Evolutionary conservation across 2,113 vertebrate genomes (phyloP), one percentile per base, ranked within the genome.

Genomic region (Heteronetta atricapilla): DNA sequence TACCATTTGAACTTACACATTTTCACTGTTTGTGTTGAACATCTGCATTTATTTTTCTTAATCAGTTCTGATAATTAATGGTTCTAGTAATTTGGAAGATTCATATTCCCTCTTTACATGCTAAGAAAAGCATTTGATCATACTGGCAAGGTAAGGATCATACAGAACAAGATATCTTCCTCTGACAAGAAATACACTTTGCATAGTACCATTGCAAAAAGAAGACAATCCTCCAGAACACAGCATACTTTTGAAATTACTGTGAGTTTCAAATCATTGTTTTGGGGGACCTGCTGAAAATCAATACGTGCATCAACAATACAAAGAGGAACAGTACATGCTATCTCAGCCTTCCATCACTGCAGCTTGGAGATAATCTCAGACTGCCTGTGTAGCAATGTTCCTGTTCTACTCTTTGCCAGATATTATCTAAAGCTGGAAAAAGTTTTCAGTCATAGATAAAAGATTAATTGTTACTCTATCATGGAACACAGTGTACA

Each of bases 391-490:
- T 46, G 56, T 33, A 92, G 89, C 78, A 90, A 74, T 23, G 48
- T 67, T 95, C 48, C 72, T 2, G 1, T 66, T 79, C 14, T 36
- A 91, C 56, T 66, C 13, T 3, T 40, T 86, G 84, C 95, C 95
- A 97, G 95, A 95, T 93, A 87, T 34, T 94, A 89, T 95, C 89
- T 87, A 88, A 79, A 92, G 60, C 75, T 97, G 90, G 94, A 92
- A 96, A 78, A 88, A 87, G 74, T 86, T 44, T 94, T 84, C 69
- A 88, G 76, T 62, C 86, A 60, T 8, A 95, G 94, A 94, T 59
- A 69, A 67, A 91, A 93, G 93, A 96, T 93, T 86, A 92, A 95
- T 95, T 66, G 21, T 44, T 48, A 29, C 4, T 10, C 56, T 93
- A 5, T 81, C 46, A 70, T 0, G 11, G 96, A 94, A 96, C 95